Percentiles rank a stretch among this genome's conserved stretches.
phyloP scores from a whole-genome alignment of 2,888 invertebrate species.

The Capitulum mitella region DNA sequence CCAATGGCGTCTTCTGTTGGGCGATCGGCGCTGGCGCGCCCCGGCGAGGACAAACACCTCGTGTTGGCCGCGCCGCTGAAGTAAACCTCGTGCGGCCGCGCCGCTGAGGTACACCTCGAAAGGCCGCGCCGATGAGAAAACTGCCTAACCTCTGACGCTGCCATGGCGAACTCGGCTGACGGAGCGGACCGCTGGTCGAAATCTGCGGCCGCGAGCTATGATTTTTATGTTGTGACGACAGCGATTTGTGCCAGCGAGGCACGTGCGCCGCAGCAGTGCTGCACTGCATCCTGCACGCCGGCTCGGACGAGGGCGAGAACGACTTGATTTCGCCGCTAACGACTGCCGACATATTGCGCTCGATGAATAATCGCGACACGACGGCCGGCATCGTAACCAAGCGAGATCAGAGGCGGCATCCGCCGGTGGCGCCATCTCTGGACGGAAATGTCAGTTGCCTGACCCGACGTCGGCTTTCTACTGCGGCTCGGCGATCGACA shows the following conservation, averaged over 20 bases:
- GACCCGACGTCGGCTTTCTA: too few species aligned
- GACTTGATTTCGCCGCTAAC: conserved; percentile 1
- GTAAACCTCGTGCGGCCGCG: too few species aligned
- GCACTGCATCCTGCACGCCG: background rate
- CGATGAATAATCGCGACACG: background rate
- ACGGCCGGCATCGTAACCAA: background rate
- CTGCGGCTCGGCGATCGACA: too few species aligned
- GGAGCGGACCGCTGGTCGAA: too few species aligned
- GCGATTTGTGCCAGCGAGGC: background rate
- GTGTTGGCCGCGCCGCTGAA: too few species aligned
- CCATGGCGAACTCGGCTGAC: too few species aligned
- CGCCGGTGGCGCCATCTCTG: background rate
- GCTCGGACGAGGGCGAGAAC: background rate
- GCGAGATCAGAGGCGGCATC: background rate
- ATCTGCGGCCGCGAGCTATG: too few species aligned
- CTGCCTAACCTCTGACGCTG: too few species aligned
- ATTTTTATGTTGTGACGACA: background rate
- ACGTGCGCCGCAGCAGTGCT: background rate
- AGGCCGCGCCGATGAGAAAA: too few species aligned
- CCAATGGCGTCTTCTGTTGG: background rate
- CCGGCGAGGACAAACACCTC: too few species aligned
- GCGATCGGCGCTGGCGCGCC: too few species aligned
- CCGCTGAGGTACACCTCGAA: too few species aligned
- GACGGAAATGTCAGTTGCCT: background rate
- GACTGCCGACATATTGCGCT: background rate